A percentile compares a stretch with the other conserved stretches of the same genome.
phyloP scores from a whole-genome alignment of 2,888 invertebrate genomes.

The Entomobrya multifasciata region DNA sequence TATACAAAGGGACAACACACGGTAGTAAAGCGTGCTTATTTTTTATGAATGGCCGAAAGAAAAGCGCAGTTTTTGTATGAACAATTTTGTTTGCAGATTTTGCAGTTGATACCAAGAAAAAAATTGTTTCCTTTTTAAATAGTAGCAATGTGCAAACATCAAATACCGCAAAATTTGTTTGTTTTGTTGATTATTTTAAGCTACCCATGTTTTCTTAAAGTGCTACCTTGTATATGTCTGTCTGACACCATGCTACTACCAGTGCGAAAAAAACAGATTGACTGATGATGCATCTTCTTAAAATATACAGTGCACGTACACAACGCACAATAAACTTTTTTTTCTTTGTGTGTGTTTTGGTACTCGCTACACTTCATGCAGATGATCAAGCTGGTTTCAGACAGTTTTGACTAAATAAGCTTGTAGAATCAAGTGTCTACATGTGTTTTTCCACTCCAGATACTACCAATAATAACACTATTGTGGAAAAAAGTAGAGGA shows the following conservation, averaged over 20 bases:
- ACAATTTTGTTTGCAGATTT: no score
- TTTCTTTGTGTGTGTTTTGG: background rate
- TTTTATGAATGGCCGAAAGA: no score
- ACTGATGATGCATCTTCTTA: conserved; percentile 14
- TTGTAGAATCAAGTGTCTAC: conserved; percentile 62
- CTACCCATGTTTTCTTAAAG: no score
- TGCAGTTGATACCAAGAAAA: no score
- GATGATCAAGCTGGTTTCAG: conserved; percentile 56
- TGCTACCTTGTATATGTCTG: no score
- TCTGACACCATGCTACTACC: background rate
- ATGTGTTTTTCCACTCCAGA: conserved; percentile 58
- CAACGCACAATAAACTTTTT: conserved; percentile 19
- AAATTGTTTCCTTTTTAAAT: no score
- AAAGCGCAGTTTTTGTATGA: no score
- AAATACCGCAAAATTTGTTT: no score
- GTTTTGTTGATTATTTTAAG: no score
- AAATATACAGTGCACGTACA: conserved; percentile 51
- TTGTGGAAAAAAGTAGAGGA: background rate
- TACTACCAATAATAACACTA: conserved; percentile 4
- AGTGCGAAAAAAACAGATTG: background rate
- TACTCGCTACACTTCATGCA: background rate
- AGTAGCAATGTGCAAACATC: no score
- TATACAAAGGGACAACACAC: no score
- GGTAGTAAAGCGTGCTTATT: no score
- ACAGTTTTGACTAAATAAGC: conserved; percentile 43